These are phyloP conservation scores for Oryzias curvinotus DNA, from an alignment of 2,113 vertebrate genomes.

Conservation along the genomic window DNA sequence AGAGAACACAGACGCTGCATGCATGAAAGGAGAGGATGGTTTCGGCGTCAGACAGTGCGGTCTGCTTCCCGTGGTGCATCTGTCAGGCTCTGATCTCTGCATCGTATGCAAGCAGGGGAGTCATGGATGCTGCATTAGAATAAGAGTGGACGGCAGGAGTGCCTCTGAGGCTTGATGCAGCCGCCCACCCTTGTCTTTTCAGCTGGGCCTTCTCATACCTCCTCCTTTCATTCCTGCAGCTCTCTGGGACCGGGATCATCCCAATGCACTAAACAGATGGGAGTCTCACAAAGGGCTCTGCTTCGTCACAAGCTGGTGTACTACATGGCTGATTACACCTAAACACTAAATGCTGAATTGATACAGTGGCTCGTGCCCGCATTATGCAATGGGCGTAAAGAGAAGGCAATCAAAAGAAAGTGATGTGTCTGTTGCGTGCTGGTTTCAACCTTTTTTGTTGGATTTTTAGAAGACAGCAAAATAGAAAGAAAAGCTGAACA, in stretches of 20 bases:
- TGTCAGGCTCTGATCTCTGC: conserved; percentile 73
- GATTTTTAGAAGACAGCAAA: no score
- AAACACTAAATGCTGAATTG: conserved; percentile 91
- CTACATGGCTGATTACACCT: conserved; percentile 97
- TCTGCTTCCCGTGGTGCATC: conserved; percentile 57
- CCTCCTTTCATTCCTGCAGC: conserved; percentile 67
- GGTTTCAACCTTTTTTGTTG: no score
- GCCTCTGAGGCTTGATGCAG: conserved; percentile 58
- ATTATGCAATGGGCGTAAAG: conserved; percentile 80
- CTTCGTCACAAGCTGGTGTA: conserved; percentile 95
- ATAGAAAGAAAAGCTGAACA: no score
- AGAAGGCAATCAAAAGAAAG: conserved; percentile 69
- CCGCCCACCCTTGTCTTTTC: conserved; percentile 70
- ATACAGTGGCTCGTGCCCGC: conserved; percentile 93
- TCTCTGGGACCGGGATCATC: conserved; percentile 59
- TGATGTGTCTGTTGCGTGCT: conserved; percentile 74
- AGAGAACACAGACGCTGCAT: conserved; percentile 39
- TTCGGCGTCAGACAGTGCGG: conserved; percentile 48
- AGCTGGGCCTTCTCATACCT: conserved; percentile 74
- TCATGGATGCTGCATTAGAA: conserved; percentile 62
- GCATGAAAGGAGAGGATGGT: conserved; percentile 54
- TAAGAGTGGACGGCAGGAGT: conserved; percentile 60
- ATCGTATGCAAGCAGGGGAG: conserved; percentile 68
- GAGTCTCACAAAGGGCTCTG: conserved; percentile 86
- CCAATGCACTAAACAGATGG: conserved; percentile 89